Evolutionary conservation across 1,140 invertebrate species (phyloP), one percentile per base, ranked within the genome.

Genomic region (Gyrodactylus bullatarudis): DNA sequence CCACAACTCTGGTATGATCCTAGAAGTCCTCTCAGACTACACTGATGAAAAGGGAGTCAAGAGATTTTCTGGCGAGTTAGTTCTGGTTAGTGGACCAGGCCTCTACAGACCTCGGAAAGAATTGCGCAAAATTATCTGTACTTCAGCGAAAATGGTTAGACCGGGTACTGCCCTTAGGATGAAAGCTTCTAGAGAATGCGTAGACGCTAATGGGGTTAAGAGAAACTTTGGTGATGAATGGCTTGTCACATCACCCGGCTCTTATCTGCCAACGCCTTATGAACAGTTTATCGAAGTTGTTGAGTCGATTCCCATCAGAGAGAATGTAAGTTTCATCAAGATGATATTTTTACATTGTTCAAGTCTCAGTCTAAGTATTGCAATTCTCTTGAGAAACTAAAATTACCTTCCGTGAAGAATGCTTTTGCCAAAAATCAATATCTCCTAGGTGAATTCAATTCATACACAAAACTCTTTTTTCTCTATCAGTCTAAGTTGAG

Each of bases 221-320:
- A 74, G 83, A 23, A 82, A 84, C 0, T 81, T 81, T 26, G 83
- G 81, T 16, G 83, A 84, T 76, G 82, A 83, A 77, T 84, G 83
- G 83, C 76, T 84, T 23, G 79, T 83, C 0, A 81, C 81, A 75
- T 79, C 80, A 75, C 78, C 77, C 23, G 83, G 83, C 71, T 81
- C 83, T 21, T 84, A 84, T 75, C 76, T 84, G 22, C 83, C 83
- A 19, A 80, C 80, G 21, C 83, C 80, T 21, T 82, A 83, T 75
- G 83, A 84, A 76, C 81, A 83, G 76, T 79, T 84, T 23, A 78
- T 84, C 0, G 79, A 81, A 75, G 75, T 81, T 27, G 81, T 83
- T 20, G 77, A 82, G 75, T 82, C 83, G 1, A 79, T 81, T 76
- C 80, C 83, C 16, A 76, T 83, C 19, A 83, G 81, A 26, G 82